Conservation (phyloP, 2,797 vertebrate species). For the Enteromius radiatus region DNA sequence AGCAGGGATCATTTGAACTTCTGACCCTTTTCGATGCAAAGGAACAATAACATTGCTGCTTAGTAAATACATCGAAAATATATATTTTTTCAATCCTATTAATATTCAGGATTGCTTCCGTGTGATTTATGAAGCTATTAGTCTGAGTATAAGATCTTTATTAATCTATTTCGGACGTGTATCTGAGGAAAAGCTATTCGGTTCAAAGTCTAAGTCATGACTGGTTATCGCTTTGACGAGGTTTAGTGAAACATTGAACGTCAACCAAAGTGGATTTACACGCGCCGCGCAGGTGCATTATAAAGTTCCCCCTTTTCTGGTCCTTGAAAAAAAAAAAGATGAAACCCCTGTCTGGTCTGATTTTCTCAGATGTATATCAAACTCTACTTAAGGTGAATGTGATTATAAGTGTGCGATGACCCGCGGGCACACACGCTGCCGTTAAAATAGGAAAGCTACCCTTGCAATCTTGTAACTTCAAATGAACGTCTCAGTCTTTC, state of each 20-base stretch:
- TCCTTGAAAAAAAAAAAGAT: conserved; percentile 49
- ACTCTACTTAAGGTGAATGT: conserved; percentile 61
- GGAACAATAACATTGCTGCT: conserved; percentile 72
- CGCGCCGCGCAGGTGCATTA: conserved; percentile 55
- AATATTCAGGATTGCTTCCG: not conserved
- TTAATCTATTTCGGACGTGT: not conserved
- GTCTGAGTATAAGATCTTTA: not conserved
- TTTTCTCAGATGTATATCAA: conserved; percentile 63
- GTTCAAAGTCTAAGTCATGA: conserved; percentile 33
- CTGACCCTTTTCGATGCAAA: conserved; percentile 83
- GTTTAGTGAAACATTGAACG: conserved; percentile 15
- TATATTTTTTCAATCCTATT: not conserved
- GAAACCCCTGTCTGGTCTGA: conserved; percentile 59
- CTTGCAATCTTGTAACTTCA: conserved; percentile 59
- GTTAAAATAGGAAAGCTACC: conserved; percentile 51
- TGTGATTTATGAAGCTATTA: not conserved
- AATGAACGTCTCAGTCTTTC: conserved; percentile 46
- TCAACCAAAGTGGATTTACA: conserved; percentile 23
- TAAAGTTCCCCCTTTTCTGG: conserved; percentile 44
- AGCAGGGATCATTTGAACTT: conserved; percentile 82
- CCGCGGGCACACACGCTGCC: conserved; percentile 49
- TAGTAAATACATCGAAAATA: conserved; percentile 34
- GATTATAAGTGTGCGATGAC: conserved; percentile 51
- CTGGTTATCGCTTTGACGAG: not conserved
- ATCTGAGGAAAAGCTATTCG: not conserved